These are phyloP conservation scores for Drosophila nasuta DNA, from an alignment of 1,140 invertebrate genomes.

Conservation along the genomic window DNA sequence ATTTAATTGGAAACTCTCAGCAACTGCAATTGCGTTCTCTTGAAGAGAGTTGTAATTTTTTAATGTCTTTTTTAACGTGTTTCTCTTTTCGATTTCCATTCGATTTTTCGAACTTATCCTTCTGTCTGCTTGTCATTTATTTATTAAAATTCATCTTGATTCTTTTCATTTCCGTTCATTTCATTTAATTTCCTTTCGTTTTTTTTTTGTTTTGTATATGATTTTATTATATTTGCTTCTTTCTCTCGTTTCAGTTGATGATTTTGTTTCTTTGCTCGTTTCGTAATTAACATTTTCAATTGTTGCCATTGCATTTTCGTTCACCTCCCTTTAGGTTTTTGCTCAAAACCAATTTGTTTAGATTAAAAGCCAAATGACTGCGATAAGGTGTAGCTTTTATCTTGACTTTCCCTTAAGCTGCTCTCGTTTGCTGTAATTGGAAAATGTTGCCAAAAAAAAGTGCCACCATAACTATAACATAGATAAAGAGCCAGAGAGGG, in stretches of 20 bases:
- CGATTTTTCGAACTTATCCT: not conserved
- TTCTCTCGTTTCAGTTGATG: not conserved
- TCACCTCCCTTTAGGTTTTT: not conserved
- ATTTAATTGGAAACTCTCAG: no score
- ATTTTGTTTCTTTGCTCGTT: not conserved
- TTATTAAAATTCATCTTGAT: slow-evolving; percentile 4
- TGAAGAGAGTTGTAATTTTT: no score
- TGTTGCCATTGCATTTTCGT: not conserved
- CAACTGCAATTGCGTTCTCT: no score
- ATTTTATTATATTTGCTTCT: not conserved
- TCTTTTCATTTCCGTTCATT: slow-evolving; percentile 6
- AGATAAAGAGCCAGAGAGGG: not conserved
- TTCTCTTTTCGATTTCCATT: not conserved
- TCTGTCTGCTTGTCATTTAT: not conserved
- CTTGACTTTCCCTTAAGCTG: not conserved
- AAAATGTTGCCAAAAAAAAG: slow-evolving; percentile 46
- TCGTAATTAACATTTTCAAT: slow-evolving; percentile 5
- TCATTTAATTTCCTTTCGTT: slow-evolving; percentile 5
- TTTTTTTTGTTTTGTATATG: not conserved
- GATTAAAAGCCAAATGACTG: slow-evolving; percentile 15
- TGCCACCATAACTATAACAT: slow-evolving; percentile 17
- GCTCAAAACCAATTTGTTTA: slow-evolving; percentile 11
- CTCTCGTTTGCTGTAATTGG: slow-evolving; percentile 55
- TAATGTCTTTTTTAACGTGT: not conserved
- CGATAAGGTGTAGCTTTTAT: not conserved